Evolutionary conservation across 2,113 vertebrate genomes (phyloP), one percentile per base, ranked within the genome.

Genomic region (Lota lota): DNA sequence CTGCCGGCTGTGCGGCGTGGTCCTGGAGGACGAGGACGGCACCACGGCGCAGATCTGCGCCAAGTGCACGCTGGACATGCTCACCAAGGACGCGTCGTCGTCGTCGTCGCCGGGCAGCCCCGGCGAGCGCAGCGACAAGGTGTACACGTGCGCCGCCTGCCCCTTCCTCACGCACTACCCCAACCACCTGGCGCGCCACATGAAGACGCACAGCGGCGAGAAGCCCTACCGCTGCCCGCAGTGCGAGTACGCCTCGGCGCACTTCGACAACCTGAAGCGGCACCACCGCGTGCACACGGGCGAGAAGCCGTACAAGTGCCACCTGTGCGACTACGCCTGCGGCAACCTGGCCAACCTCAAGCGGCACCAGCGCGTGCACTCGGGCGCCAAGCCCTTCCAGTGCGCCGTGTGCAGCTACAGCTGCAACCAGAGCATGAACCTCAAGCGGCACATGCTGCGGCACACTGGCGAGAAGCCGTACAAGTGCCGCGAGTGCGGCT

Each of bases 381-480:
- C 96, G 0, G 97, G 97, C 0, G 94, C 95, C 87, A 99, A 99
- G 87, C 96, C 96, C 66, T 99, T 99, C 84, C 93, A 94, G 84
- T 99, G 97, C 69, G 92, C 93, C 68, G 89, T 98, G 74, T 99
- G 97, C 91, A 94, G 88, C 79, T 98, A 98, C 91, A 96, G 93
- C 88, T 99, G 96, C 92, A 98, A 98, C 87, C 97, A 98, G 94
- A 99, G 96, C 88, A 99, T 98, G 96, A 99, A 98, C 93, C 94
- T 99, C 74, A 99, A 99, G 89, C 92, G 96, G 8, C 97, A 99
- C 87, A 98, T 98, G 97, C 91, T 99, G 58, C 92, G 97, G 64
- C 97, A 99, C 83, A 98, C 96, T 0, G 96, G 95, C 0, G 95
- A 97, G 87, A 99, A 99, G 79, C 96, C 97, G 54, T 97, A 98